Conservation (phyloP, 1,140 invertebrate genomes). For the Neocloeon triangulifer region DNA sequence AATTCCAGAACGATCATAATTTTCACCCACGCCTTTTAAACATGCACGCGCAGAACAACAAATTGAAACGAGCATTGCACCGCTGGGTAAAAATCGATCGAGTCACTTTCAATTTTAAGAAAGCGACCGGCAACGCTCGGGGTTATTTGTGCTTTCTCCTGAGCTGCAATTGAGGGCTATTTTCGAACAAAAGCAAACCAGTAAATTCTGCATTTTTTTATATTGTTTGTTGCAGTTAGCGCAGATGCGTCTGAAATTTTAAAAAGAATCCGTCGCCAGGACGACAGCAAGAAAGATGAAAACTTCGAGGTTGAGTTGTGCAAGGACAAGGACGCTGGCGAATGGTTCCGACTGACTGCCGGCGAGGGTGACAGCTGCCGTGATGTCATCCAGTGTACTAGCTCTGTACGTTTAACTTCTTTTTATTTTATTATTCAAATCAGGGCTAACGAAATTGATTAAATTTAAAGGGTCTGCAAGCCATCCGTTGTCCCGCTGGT, state of each 20-base stretch:
- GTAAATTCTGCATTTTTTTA: too few relatives aligned
- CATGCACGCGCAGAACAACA: too few relatives aligned
- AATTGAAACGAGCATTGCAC: too few relatives aligned
- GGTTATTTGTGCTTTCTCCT: too few relatives aligned
- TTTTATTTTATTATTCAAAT: not conserved
- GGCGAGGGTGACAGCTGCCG: conserved; percentile 81
- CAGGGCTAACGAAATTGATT: not conserved
- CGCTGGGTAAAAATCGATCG: too few relatives aligned
- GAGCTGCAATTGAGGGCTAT: too few relatives aligned
- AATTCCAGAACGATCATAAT: too few relatives aligned
- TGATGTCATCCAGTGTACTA: conserved; percentile 88
- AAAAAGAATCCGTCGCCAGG: conserved; percentile 24
- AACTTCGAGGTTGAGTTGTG: conserved; percentile 72
- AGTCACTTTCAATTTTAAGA: too few relatives aligned
- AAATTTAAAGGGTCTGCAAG: conserved; percentile 53
- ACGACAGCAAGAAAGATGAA: conserved; percentile 49
- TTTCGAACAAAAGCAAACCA: too few relatives aligned
- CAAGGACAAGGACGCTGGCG: conserved; percentile 84
- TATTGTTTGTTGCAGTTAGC: too few relatives aligned
- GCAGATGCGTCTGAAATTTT: not conserved
- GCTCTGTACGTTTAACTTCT: conserved; percentile 42
- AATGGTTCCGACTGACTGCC: conserved; percentile 78
- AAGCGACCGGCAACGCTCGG: too few relatives aligned
- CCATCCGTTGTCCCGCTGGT: conserved; percentile 78
- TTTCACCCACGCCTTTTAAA: too few relatives aligned